Evolutionary conservation across 2,888 invertebrate species (phyloP).

Genomic region (Amiota mariae): DNA sequence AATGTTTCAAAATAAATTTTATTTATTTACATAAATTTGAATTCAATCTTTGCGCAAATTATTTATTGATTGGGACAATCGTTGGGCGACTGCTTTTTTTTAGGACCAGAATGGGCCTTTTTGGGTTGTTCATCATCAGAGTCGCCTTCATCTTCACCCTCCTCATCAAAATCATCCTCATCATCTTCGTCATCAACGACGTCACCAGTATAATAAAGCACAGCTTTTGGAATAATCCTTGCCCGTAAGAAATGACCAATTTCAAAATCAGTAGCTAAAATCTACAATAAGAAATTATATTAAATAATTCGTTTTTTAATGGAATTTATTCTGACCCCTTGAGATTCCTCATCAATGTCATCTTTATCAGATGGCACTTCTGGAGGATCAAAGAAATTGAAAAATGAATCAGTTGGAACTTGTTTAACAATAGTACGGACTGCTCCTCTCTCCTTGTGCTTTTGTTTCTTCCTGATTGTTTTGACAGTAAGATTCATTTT

Average conservation of each 20-base stretch:
- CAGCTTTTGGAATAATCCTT: constrained; percentile 96
- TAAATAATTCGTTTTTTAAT: neutral
- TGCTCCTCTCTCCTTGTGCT: constrained; percentile 95
- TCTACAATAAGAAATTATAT: constrained; percentile 50
- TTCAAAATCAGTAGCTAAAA: constrained; percentile 96
- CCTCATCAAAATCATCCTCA: constrained; percentile 77
- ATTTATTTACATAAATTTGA: constrained; percentile 6
- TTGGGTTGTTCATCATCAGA: constrained; percentile 78
- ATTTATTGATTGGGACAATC: constrained; percentile 84
- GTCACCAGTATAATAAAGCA: constrained; percentile 96
- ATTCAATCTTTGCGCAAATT: neutral
- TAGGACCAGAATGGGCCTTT: constrained; percentile 58
- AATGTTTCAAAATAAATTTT: constrained; percentile 13
- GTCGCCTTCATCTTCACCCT: constrained; percentile 77
- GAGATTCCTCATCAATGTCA: constrained; percentile 91
- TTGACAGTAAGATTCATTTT: constrained; percentile 98
- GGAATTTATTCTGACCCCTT: constrained; percentile 67
- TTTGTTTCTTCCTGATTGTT: constrained; percentile 97
- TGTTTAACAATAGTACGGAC: constrained; percentile 96
- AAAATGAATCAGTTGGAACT: constrained; percentile 97
- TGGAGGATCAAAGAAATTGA: constrained; percentile 98
- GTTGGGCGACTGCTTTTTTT: constrained; percentile 74
- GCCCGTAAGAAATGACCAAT: constrained; percentile 98
- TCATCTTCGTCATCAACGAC: constrained; percentile 86
- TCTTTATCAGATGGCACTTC: constrained; percentile 86